Base-by-base conservation (phyloP, 2,888 invertebrate genomes). In the Tiphia femorata region DNA sequence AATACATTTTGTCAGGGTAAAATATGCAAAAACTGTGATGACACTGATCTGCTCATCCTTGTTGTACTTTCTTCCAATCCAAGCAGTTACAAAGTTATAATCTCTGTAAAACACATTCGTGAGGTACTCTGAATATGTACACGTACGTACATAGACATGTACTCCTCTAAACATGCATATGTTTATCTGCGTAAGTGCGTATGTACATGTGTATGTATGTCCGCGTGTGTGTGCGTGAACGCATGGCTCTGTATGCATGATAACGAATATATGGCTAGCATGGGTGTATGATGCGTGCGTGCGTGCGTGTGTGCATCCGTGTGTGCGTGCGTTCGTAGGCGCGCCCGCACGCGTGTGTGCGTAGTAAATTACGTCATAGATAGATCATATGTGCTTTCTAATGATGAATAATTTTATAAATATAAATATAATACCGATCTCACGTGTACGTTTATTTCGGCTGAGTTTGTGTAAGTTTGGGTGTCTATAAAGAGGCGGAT, bases 331-430 rank as follows among this genome's bases (percentile, higher is more conserved):
- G 64, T 69, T 60, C 69, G 65, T 70, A 67, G 63, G 60, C 61
- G 62, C 62, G 71, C 66, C 52, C 58, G 65, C 72, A 75, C 71
- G 74, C 70, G 69, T 66, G 68, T 70, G 69, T 75, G 65, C 68
- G 69, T 75, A 76, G 76, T 75, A 75, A 78, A 75, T 80, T 79
- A 77, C 76, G 76, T 79, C 80, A 78, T 76, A 78, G 76, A 75
- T 80, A 77, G 76, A 80, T 81, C 77, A 77, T 80, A 81, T 80
- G 80, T 80, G 81, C 80, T 79, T 81, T 81, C 78, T 80, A 79
- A 81, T 77, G 81, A 81, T 76, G 76, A 75, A 80, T 81, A 81
- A 80, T 81, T 81, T 81, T 80, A 80, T 80, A 81, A 81, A 81
- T 80, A 79, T 79, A 79, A 78, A 76, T 75, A 75, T 78, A 77